Conservation (phyloP, 1,140 invertebrate genomes). For the Acromyrmex heyeri region DNA sequence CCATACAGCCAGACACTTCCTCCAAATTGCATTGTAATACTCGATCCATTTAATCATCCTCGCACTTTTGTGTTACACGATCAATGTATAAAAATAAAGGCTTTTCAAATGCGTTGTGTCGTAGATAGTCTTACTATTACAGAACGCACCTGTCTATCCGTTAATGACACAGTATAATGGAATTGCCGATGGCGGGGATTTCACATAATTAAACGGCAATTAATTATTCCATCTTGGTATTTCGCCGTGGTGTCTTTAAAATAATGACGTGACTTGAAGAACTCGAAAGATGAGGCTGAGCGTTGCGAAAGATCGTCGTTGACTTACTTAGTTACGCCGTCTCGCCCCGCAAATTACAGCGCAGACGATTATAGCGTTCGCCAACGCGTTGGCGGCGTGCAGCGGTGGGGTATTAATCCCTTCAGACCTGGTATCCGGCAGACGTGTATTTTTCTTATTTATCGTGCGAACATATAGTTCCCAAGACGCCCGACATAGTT, state of each 20-base stretch:
- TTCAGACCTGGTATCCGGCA: not conserved
- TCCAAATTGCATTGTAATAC: not conserved
- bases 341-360: slow-evolving; percentile 45
- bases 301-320: slow-evolving; percentile 30
- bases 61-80: not conserved
- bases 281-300: slow-evolving; percentile 7
- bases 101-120: not conserved
- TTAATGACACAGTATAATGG: no score
- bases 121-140: not conserved
- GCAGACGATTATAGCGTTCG: slow-evolving; percentile 17
- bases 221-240: slow-evolving; percentile 33
- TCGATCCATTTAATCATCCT: not conserved
- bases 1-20: not conserved
- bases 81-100: not conserved
- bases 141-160: not conserved
- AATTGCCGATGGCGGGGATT: not conserved
- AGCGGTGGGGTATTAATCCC: slow-evolving; percentile 6
- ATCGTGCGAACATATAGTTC: not conserved
- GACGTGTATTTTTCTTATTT: slow-evolving; percentile 20
- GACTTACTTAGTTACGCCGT: slow-evolving; percentile 17
- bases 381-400: not conserved
- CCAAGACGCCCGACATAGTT: not conserved
- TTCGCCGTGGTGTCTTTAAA: not conserved
- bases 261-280: not conserved
- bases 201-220: slow-evolving; percentile 20